Base-by-base conservation (phyloP, 2,888 invertebrate species). In the Cataglyphis altisquamis region DNA sequence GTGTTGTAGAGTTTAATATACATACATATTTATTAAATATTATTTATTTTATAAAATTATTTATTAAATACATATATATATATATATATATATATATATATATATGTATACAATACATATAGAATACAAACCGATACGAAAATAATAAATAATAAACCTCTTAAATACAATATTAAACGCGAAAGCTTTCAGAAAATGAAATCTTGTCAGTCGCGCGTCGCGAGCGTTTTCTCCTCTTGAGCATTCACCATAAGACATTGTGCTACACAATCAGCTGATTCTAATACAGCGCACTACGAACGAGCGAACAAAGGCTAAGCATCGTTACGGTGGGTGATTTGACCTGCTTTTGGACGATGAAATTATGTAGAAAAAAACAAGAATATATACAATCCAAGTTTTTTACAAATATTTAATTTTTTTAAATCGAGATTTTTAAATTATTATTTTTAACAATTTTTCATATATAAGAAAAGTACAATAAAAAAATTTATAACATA, bases 251-350 rank as follows among this genome's bases (percentile, higher is more conserved):
- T 45, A 63, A 63, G 70, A 29, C 25, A 5, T 63, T 36, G 21
- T 39, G 62, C 48, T 29, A 18, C n/a, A 64, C 62, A 18, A 41
- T 74, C 82, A 82, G 57, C 82, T 82, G 74, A 74, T 10, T 60
- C 4, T 57, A 41, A 12, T 60, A 68, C 55, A 18, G 48, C 57
- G 45, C 15, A 60, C 48, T 25, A 41, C 57, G 29, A 67, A 57
- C 10, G 41, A 21, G 4, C 32, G 32, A 12, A 78, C 68, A 78
- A 60, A 78, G 57, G 32, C 68, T 78, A n/a, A 41, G 41, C 68
- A 52, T 64, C 64, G 75, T 75, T 75, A 68, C 67, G 32, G 45
- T 67, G 67, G 32, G 10, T 68, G 52, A 78, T 45, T 57, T 67
- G 41, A 57, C 68, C 68, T 78, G 57, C 57, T 78, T 68, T 18